phyloP scores from a whole-genome alignment of 1,140 invertebrate genomes.

The Plutomurus gul region DNA sequence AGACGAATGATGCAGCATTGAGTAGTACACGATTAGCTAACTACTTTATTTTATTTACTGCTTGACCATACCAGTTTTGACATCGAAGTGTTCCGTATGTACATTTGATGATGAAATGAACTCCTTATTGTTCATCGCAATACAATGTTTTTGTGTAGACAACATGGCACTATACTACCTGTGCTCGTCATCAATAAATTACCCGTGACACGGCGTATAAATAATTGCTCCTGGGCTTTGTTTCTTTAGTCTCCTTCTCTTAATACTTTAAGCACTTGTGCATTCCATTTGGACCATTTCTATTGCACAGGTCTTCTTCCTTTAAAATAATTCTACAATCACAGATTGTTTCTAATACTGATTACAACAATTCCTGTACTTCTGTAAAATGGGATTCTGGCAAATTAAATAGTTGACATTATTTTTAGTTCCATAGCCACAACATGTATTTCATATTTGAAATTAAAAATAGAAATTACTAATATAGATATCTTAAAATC shows the following conservation, averaged over 20 bases:
- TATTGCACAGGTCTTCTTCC: no score
- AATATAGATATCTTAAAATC: no score
- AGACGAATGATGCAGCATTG: neutral
- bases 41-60: constrained; percentile 7
- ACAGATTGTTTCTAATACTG: no score
- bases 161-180: constrained; percentile 19
- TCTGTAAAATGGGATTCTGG: no score
- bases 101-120: constrained; percentile 1
- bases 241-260: neutral
- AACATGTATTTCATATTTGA: no score
- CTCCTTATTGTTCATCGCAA: constrained; percentile 14
- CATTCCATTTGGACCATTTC: neutral
- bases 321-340: no score
- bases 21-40: neutral
- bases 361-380: no score
- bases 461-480: no score
- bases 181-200: constrained; percentile 49
- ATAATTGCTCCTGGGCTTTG: constrained; percentile 48
- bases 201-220: constrained; percentile 42
- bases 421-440: no score
- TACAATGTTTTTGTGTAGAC: constrained; percentile 24
- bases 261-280: neutral
- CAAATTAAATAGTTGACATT: no score
- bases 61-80: constrained; percentile 7
- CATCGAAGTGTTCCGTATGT: neutral